A percentile compares a stretch with the other conserved stretches of the same genome.
Evolutionary conservation across 2,113 vertebrate species (phyloP).

Genomic region (Gallinago media): DNA sequence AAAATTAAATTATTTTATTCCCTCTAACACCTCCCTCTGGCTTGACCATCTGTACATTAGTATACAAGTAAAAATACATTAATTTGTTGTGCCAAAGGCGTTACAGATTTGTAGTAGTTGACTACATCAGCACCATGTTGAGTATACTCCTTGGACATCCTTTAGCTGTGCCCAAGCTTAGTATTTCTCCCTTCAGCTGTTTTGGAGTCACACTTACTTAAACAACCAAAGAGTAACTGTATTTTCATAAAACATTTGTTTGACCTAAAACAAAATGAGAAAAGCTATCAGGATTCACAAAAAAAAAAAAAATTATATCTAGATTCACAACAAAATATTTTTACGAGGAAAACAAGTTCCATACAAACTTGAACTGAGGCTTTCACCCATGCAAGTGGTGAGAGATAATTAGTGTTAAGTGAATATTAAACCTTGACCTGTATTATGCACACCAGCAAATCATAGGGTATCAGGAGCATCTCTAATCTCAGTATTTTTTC

Average conservation of each 20-base stretch:
- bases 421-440: neutral
- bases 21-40: neutral
- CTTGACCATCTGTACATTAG: neutral
- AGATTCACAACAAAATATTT: neutral
- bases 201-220: neutral
- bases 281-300: neutral
- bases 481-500: neutral
- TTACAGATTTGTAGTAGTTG: neutral
- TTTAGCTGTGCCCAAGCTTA: neutral
- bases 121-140: neutral
- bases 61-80: neutral
- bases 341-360: neutral
- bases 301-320: neutral
- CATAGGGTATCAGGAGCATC: neutral
- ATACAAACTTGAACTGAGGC: neutral
- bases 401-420: neutral
- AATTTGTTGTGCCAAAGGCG: neutral
- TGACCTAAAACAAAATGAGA: neutral
- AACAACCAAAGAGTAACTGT: neutral
- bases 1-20: neutral
- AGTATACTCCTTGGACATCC: neutral
- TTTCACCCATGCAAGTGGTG: neutral
- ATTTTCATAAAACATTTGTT: neutral
- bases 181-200: neutral
- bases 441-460: neutral